Evolutionary conservation across 2,113 vertebrate genomes (phyloP).

Genomic region (Oplegnathus fasciatus): DNA sequence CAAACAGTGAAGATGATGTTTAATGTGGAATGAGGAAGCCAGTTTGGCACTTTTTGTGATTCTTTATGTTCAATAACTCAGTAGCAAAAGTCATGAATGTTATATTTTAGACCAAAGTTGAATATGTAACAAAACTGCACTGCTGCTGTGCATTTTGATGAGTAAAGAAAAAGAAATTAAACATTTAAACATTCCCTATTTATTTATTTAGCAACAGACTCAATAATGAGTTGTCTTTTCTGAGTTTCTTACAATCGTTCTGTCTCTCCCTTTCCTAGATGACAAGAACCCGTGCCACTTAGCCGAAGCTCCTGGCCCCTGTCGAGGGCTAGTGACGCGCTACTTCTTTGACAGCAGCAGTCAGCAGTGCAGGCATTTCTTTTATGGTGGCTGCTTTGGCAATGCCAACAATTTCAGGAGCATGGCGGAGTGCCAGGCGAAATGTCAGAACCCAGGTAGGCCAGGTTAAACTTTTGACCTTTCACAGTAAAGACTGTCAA

Average conservation of each 20-base stretch:
- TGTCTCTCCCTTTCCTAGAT: slow-evolving; percentile 72
- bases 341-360: slow-evolving; percentile 88
- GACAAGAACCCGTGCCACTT: slow-evolving; percentile 89
- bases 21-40: not conserved
- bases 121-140: not conserved
- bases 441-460: slow-evolving; percentile 86
- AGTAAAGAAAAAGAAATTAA: slow-evolving; percentile 7
- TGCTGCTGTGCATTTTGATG: not conserved
- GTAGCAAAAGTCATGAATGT: not conserved
- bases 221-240: not conserved
- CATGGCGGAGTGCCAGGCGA: slow-evolving; percentile 84
- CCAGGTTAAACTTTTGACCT: not conserved
- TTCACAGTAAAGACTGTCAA: not conserved
- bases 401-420: slow-evolving; percentile 93
- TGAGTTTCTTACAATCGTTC: not conserved
- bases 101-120: not conserved
- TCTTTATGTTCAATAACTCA: slow-evolving; percentile 3
- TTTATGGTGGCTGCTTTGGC: slow-evolving; percentile 93
- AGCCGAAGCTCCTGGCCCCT: slow-evolving; percentile 88
- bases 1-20: not conserved
- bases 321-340: slow-evolving; percentile 87
- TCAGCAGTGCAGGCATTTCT: slow-evolving; percentile 87
- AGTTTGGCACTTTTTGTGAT: not conserved
- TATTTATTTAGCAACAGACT: not conserved
- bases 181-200: not conserved